Conservation (phyloP, 92 coral and sea anemone species). For the Hydrozoanthus gracilis region DNA sequence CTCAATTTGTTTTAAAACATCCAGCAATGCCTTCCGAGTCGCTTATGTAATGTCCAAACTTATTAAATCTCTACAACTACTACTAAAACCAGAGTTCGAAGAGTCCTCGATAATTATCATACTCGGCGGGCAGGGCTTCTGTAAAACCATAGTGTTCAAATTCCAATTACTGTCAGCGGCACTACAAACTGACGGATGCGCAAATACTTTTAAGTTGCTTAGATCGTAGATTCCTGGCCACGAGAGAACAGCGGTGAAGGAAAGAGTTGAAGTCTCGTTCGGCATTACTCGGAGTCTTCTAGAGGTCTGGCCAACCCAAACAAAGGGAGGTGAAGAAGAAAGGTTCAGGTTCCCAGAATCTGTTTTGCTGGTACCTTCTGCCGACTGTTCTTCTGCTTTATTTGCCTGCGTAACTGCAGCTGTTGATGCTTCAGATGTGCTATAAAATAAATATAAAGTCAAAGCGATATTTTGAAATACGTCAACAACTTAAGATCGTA, state of each 20-base stretch:
- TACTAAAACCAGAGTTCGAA: slow-evolving; percentile 45
- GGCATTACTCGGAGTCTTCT: slow-evolving; percentile 73
- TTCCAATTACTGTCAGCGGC: slow-evolving; percentile 28
- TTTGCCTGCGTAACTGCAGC: not conserved
- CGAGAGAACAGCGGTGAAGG: slow-evolving; percentile 79
- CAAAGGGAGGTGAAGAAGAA: slow-evolving; percentile 63
- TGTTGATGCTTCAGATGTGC: slow-evolving; percentile 32
- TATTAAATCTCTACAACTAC: slow-evolving; percentile 37
- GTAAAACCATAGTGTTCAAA: slow-evolving; percentile 63
- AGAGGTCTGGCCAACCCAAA: slow-evolving; percentile 91
- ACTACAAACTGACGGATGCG: slow-evolving; percentile 34
- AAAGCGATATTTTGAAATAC: not conserved
- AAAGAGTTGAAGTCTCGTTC: slow-evolving; percentile 62
- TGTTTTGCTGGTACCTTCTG: slow-evolving; percentile 28
- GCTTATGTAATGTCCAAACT: slow-evolving; percentile 32
- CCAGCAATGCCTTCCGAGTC: too few relatives aligned
- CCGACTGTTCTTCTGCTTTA: slow-evolving; percentile 5
- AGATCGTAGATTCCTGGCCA: slow-evolving; percentile 91
- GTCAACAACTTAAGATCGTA: not conserved
- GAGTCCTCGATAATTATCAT: slow-evolving; percentile 77
- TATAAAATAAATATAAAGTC: not conserved
- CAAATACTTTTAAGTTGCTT: slow-evolving; percentile 84
- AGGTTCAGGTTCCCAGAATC: slow-evolving; percentile 39
- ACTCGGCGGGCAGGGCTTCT: slow-evolving; percentile 90
- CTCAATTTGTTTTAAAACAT: not conserved